Evolutionary conservation across 2,888 invertebrate species (phyloP).

Genomic region (Torymus texanus): DNA sequence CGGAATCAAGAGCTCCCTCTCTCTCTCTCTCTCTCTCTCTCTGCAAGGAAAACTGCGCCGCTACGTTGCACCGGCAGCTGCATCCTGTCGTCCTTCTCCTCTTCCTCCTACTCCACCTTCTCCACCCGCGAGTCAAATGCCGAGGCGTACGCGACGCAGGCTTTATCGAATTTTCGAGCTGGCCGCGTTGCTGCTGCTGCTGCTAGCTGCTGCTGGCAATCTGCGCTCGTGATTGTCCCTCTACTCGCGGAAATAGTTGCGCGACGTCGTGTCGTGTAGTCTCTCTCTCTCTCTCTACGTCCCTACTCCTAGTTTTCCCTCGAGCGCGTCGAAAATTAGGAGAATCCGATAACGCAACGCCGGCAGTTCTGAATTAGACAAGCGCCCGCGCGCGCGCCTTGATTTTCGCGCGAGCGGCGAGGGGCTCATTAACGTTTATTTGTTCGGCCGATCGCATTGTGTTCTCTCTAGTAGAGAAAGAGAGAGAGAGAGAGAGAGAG

Average conservation of each 20-base stretch:
- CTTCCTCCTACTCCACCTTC: too few relatives aligned
- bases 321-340: constrained; percentile 50
- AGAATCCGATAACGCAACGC: constrained; percentile 53
- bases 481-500: too few relatives aligned
- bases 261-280: neutral
- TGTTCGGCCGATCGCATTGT: constrained; percentile 36
- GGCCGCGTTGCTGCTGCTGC: constrained; percentile 42
- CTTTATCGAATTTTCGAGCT: constrained; percentile 56
- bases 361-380: constrained; percentile 42
- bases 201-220: constrained; percentile 29
- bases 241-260: constrained; percentile 27
- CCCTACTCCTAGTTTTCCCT: constrained; percentile 11
- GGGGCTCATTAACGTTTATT: constrained; percentile 49
- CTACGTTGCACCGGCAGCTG: too few relatives aligned
- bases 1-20: too few relatives aligned
- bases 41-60: too few relatives aligned
- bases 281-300: neutral
- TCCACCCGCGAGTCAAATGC: neutral
- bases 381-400: constrained; percentile 14
- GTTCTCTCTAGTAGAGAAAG: neutral
- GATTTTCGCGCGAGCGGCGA: constrained; percentile 41
- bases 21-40: too few relatives aligned
- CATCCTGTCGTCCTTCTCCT: too few relatives aligned
- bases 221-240: neutral
- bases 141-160: constrained; percentile 4